A percentile compares a stretch with the other conserved stretches of the same genome.
These are phyloP conservation scores for Cichladusa arquata DNA, from an alignment of 2,113 vertebrate species.

Conservation along the genomic window DNA sequence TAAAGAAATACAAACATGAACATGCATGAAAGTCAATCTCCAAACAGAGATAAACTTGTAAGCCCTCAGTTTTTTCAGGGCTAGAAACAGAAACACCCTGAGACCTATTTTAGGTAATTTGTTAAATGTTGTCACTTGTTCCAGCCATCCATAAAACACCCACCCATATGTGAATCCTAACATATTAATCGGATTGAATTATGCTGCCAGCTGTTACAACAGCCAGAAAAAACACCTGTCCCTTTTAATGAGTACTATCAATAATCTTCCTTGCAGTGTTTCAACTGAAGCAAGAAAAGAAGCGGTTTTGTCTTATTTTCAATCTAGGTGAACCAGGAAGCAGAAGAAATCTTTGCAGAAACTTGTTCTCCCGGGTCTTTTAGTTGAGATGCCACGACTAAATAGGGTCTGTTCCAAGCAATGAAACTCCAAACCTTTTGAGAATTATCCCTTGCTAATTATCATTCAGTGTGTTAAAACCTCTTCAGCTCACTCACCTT, in stretches of 20 bases:
- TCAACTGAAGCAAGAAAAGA: background rate
- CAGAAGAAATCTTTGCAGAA: background rate
- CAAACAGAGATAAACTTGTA: background rate
- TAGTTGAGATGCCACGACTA: rapidly evolving
- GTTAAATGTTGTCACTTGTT: constrained; percentile 42
- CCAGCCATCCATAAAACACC: constrained; percentile 37
- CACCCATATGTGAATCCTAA: constrained; percentile 31
- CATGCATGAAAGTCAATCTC: background rate
- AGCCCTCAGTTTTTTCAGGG: background rate
- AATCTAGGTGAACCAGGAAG: background rate
- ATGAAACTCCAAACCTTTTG: background rate
- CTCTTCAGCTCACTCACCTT: background rate
- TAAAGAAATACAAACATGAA: background rate
- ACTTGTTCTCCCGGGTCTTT: background rate
- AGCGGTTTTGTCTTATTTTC: background rate
- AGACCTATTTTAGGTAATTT: constrained; percentile 21
- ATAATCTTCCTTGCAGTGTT: constrained; percentile 26
- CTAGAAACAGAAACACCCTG: background rate
- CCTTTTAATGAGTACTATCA: constrained; percentile 45
- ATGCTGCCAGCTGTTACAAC: constrained; percentile 49
- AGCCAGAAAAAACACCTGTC: constrained; percentile 57
- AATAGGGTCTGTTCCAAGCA: background rate
- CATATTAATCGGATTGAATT: constrained; percentile 44
- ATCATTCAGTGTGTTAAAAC: background rate
- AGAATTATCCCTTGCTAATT: constrained; percentile 3